These are phyloP conservation scores for Steinernema hermaphroditum DNA, from an alignment of 2,888 invertebrate genomes.

Conservation along the genomic window DNA sequence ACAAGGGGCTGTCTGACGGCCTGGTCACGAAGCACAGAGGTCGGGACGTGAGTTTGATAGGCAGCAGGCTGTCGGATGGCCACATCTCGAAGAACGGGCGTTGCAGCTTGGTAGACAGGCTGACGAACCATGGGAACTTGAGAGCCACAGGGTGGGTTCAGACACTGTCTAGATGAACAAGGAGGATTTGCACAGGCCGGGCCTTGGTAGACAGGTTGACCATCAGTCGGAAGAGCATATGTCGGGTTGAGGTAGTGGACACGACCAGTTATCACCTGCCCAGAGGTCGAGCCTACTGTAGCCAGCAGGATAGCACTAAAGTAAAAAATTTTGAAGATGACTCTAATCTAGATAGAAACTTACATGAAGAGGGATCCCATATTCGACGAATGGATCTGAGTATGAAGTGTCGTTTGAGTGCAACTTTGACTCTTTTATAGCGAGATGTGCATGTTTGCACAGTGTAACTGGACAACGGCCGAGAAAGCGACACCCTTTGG, in stretches of 20 bases:
- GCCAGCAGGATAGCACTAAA: background rate
- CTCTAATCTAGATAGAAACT: background rate
- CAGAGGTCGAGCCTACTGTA: background rate
- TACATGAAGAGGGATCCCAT: slow-evolving; percentile 21
- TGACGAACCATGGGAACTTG: background rate
- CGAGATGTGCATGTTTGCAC: background rate
- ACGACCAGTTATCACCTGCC: background rate
- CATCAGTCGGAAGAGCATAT: too few species aligned
- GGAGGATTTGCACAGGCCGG: background rate
- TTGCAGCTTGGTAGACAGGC: background rate
- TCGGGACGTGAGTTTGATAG: background rate
- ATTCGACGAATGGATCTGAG: slow-evolving; percentile 26
- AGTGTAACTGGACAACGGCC: background rate
- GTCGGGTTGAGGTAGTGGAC: background rate
- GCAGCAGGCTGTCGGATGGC: background rate
- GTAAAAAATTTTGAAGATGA: background rate
- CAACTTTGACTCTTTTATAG: background rate
- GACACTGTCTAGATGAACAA: background rate
- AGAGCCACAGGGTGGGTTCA: background rate
- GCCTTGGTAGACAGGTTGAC: too few species aligned
- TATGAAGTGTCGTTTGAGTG: background rate
- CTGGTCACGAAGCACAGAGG: background rate
- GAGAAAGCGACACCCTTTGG: background rate
- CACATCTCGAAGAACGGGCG: background rate
- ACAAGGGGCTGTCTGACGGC: background rate